These are phyloP conservation scores for Phortica variegata DNA, from an alignment of 1,140 invertebrate genomes.

Conservation along the genomic window DNA sequence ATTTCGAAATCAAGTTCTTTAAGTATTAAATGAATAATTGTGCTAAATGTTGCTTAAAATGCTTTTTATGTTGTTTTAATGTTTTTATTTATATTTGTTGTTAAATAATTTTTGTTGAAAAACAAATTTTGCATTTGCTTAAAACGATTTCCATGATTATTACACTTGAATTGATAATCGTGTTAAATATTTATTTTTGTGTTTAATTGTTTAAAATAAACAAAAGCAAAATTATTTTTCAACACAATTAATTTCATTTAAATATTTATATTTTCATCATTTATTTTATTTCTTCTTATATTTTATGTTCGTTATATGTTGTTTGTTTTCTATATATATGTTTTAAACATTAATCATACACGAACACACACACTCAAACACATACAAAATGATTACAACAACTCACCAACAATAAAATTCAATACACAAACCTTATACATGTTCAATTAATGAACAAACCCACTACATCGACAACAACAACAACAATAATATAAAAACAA, in stretches of 20 bases:
- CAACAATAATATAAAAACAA: too few species aligned
- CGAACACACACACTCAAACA: conserved; percentile 12
- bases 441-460: neutral
- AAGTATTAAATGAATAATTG: too few species aligned
- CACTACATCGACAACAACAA: conserved; percentile 13
- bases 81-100: conserved; percentile 32
- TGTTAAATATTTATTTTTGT: too few species aligned
- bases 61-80: neutral
- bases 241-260: conserved; percentile 9
- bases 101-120: too few species aligned
- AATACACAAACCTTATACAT: too few species aligned
- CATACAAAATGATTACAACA: conserved; percentile 18
- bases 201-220: too few species aligned
- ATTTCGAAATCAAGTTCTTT: too few species aligned
- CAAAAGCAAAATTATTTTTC: too few species aligned
- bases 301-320: conserved; percentile 38
- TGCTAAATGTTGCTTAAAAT: too few species aligned
- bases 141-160: too few species aligned
- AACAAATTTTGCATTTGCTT: too few species aligned
- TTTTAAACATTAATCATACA: conserved; percentile 48
- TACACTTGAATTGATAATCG: too few species aligned
- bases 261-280: conserved; percentile 19
- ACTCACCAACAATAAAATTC: conserved; percentile 14
- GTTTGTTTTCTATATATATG: conserved; percentile 51
- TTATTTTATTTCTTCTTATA: conserved; percentile 32